Evolutionary conservation across 1,140 invertebrate species (phyloP), one percentile per base, ranked within the genome.

Genomic region (Holotrichia oblita): DNA sequence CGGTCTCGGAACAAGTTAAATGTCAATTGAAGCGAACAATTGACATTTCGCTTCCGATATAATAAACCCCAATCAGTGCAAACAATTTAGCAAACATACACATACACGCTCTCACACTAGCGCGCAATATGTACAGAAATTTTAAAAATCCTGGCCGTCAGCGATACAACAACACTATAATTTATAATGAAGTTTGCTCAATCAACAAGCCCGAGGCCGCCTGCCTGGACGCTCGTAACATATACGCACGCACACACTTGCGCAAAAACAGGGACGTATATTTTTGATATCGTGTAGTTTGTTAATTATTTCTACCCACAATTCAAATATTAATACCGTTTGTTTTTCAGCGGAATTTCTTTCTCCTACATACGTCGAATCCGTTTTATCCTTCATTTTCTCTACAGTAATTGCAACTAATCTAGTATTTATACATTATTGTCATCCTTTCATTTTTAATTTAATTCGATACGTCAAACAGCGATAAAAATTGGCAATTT

Each of bases 101-200:
- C 17, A 34, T 34, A 69, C 44, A 48, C 61, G 34, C 34, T 20
- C 73, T 34, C 73, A 20, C 73, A 27, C 40, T 34, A 9, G n/a
- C 73, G 27, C 75, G 20, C 75, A 20, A 55, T 76, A 76, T 76
- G 75, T 76, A 76, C 75, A 76, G 75, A 76, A 76, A 76, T 76
- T 76, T 76, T 55, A 76, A 76, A 76, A 76, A 76, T 76, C 75
- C 75, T 76, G 22, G 75, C 75, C 75, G 75, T 76, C 75, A 76
- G 75, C 75, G 48, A 76, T 55, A 55, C 75, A 76, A 76, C 75
- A 76, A 76, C 75, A 76, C 75, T 76, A 76, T 76, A 76, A 76
- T 76, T 76, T 76, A 76, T 76, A 76, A 76, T 76, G 75, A 76
- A 76, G 75, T 76, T 76, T 76, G 75, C 44, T 76, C 75, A 42